Evolutionary conservation across 2,888 invertebrate species (phyloP), one percentile per base, ranked within the genome.

Genomic region (Mythimna impura): DNA sequence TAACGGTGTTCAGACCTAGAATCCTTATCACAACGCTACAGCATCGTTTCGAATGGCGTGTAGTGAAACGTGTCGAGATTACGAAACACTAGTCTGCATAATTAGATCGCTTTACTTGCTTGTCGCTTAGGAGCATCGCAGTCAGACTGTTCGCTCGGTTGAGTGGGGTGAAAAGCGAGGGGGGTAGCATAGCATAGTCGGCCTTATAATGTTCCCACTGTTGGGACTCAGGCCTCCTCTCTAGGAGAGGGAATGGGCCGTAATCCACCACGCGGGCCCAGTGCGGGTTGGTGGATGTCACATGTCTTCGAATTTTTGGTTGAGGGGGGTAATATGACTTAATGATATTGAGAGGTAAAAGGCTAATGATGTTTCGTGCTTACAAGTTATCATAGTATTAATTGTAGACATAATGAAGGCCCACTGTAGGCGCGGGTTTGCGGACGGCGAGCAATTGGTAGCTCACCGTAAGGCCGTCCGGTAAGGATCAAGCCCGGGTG

Each of bases 51-150:
- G 66, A 50, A 52, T 76, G 65, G 76, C 80, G 65, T 80, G 63
- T 66, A 65, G 71, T 55, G 54, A 63, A 40, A 76, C 80, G 80
- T 80, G 80, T 80, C 12, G 76, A 62, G 81, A 80, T 76, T 80
- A 76, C 68, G 62, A 69, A 80, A 76, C 71, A 71, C 71, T 52
- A 30, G 57, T 80, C 50, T 64, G 81, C 68, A 80, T 80, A 80
- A 80, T 80, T 76, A 76, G 66, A 76, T 71, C 58, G 58, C 36
- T 50, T 55, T 54, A 65, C 66, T 63, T 74, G 66, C 62, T 68
- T 62, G 66, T 69, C 62, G 63, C 61, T 68, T 64, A 40, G 36
- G 65, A 64, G 52, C 34, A 67, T 67, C 54, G 36, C 58, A 36
- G 73, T 67, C 43, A 67, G 54, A 43, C 17, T 54, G 34, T 17